These are phyloP conservation scores for Drosophila pseudoobscura DNA, from an alignment of 1,140 invertebrate genomes.

Conservation along the genomic window DNA sequence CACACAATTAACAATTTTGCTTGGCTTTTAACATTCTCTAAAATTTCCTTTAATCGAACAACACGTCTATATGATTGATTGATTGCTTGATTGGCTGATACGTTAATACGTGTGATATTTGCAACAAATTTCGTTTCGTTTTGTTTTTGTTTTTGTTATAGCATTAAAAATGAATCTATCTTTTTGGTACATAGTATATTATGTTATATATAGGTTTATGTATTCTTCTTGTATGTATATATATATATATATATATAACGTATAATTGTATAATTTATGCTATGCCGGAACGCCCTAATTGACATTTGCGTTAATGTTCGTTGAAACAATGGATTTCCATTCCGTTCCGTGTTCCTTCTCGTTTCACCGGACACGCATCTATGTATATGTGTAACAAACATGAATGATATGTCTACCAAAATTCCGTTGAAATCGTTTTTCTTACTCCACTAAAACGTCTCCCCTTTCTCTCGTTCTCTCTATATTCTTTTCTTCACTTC, in stretches of 20 bases:
- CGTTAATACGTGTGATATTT: conserved; percentile 9
- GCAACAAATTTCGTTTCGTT: conserved; percentile 6
- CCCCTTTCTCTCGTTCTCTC: conserved; percentile 6
- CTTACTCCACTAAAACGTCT: conserved; percentile 1
- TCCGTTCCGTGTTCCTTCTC: not conserved
- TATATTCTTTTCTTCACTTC: not conserved
- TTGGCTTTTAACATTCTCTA: conserved; percentile 50
- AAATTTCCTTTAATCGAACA: conserved; percentile 29
- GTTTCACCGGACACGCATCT: too few relatives aligned
- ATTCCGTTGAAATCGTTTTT: conserved; percentile 6
- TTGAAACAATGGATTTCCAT: conserved; percentile 48
- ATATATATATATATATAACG: conserved; percentile 24
- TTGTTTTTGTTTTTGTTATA: not conserved
- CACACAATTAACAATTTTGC: conserved; percentile 60
- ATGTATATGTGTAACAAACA: conserved; percentile 28
- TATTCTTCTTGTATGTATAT: conserved; percentile 28
- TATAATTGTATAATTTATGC: conserved; percentile 51
- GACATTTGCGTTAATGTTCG: conserved; percentile 39
- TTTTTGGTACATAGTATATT: conserved; percentile 39
- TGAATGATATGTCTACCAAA: conserved; percentile 44
- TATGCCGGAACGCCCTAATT: conserved; percentile 36
- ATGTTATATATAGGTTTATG: not conserved
- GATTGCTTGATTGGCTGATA: conserved; percentile 21
- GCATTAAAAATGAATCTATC: not conserved
- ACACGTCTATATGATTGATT: conserved; percentile 42